Conservation (phyloP, 2,797 vertebrate species). For the Myotis planiceps region DNA sequence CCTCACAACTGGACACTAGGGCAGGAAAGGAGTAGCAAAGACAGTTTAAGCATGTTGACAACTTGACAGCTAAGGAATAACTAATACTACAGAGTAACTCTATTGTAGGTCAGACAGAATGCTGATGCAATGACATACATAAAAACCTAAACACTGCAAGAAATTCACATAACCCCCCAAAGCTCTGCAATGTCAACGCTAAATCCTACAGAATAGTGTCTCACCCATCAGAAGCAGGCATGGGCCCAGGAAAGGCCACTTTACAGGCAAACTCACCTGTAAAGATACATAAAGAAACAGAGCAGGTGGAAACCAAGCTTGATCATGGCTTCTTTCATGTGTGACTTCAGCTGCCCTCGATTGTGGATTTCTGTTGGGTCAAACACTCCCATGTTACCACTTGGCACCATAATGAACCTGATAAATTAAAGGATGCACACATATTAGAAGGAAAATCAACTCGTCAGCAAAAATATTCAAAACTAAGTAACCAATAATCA, state of each 20-base stretch:
- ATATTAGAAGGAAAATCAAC: background rate
- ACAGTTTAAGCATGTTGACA: background rate
- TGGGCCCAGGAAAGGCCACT: background rate
- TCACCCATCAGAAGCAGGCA: background rate
- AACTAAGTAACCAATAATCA: background rate
- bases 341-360: constrained; percentile 96
- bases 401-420: constrained; percentile 95
- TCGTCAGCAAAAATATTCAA: background rate
- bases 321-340: constrained; percentile 99
- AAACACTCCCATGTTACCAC: constrained; percentile 98
- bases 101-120: background rate
- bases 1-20: background rate
- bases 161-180: background rate
- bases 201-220: background rate
- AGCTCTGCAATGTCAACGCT: background rate
- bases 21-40: background rate
- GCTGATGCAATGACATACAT: background rate
- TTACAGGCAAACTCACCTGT: constrained; percentile 91
- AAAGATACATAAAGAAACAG: constrained; percentile 99
- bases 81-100: background rate
- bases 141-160: background rate
- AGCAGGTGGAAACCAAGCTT: constrained; percentile 99
- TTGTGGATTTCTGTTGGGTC: constrained; percentile 99
- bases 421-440: constrained; percentile 37
- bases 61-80: background rate